phyloP scores from a whole-genome alignment of 2,888 invertebrate genomes.

The Dioctria rufipes region DNA sequence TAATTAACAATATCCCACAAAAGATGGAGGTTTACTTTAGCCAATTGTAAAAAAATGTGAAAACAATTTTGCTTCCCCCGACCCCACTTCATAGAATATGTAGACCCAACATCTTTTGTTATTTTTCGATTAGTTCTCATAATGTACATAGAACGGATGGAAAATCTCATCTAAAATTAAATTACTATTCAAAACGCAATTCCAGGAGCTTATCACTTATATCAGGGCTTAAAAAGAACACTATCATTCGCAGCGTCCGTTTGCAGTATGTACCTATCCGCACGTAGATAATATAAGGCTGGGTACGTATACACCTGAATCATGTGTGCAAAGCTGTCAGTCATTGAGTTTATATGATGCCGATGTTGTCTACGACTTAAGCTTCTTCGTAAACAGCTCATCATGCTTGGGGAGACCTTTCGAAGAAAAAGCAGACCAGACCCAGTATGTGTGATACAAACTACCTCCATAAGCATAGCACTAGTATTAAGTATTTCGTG shows the following conservation, averaged over 20 bases:
- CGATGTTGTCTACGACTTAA: not conserved
- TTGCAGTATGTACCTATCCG: not conserved
- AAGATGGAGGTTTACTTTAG: no score
- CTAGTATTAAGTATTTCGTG: no score
- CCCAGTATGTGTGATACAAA: no score
- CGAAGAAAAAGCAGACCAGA: no score
- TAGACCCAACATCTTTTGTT: not conserved
- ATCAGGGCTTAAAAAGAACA: slow-evolving; percentile 29
- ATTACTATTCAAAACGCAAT: slow-evolving; percentile 43
- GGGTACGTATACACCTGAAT: not conserved
- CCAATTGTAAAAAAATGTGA: no score
- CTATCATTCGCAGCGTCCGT: slow-evolving; percentile 18
- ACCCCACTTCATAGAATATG: no score
- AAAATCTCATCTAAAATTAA: slow-evolving; percentile 34
- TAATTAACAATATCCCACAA: no score
- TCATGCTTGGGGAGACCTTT: not conserved
- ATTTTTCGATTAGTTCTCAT: not conserved
- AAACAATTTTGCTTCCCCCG: no score
- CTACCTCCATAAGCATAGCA: no score
- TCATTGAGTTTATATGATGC: not conserved
- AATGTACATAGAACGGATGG: not conserved
- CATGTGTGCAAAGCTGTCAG: slow-evolving; percentile 6
- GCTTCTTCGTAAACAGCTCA: slow-evolving; percentile 8
- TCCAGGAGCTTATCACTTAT: slow-evolving; percentile 35
- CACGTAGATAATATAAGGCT: not conserved